Base-by-base conservation (phyloP, 2,113 vertebrate genomes). In the Aramus guarauna region DNA sequence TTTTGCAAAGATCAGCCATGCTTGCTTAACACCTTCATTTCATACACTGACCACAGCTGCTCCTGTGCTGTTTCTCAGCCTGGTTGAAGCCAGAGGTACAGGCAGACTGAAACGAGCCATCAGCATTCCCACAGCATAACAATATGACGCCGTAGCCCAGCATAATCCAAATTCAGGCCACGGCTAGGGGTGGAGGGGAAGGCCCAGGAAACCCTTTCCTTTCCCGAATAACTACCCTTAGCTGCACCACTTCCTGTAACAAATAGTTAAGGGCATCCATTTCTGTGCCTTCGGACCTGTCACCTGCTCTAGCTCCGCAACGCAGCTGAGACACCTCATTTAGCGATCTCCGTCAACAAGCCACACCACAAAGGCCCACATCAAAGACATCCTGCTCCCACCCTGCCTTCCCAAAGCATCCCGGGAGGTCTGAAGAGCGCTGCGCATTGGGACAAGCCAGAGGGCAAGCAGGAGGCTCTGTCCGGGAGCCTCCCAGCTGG, bases 381-480 rank as follows among this genome's bases (percentile, higher is more conserved):
- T 63, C 81, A 92, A 92, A 93, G 81, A 66, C 29, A 58, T 67
- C 60, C 86, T 63, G 68, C 77, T 88, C 52, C 79, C 47, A 34
- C 41, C 5, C 1, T 45, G 50, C 50, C 53, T 81, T 88, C 71
- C 23, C 52, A 93, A 34, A 90, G 43, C 85, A 77, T 73, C 56
- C 74, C 6, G 2, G 73, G 87, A 79, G 45, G 29, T 81, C 64
- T 89, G 59, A 17, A 80, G 77, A 81, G 22, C 52, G 12, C 20
- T 1, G 1, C 1, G 2, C 67, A 41, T 17, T 0, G 0, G 9
- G 30, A 66, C 0, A 0, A 82, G 56, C 26, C 3, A 1, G 39
- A 77, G 80, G n/a, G n/a, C 47, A 74, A 4, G 6, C 37, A 85
- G 30, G 5, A 85, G 24, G 39, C n/a, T 76, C 68, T 91, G 64